Evolutionary conservation across 2,888 invertebrate species (phyloP), one percentile per base, ranked within the genome.

Genomic region (Ophion costatus): DNA sequence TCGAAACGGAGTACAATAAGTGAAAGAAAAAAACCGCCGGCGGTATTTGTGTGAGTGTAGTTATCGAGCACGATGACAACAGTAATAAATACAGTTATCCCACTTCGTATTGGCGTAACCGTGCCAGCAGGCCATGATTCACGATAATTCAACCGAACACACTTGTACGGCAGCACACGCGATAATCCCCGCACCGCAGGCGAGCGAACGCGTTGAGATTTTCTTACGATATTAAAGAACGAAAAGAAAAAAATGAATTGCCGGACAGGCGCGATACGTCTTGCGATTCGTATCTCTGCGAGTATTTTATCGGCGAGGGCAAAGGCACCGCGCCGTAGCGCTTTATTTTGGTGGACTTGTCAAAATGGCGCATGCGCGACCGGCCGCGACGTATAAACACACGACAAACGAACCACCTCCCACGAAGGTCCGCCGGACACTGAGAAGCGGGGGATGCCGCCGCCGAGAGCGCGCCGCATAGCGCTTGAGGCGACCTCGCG

Each of bases 91-190:
- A 76, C 64, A 81, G 38, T 64, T 81, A 76, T 76, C 59, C 70
- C 74, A 84, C 82, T 78, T 70, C 24, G 78, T 84, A 84, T 64
- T 75, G 51, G 51, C 84, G 79, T 84, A 82, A 66, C 79, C 84
- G 75, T 79, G 79, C 81, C 84, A 84, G 64, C 84, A 84, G 64
- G 81, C 81, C 84, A 84, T 84, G 82, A 84, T 84, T 84, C 84
- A 84, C 84, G 45, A 76, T 74, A 74, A 64, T 57, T 64, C 66
- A 76, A 42, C 67, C 51, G 20, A 38, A 38, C 61, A 75, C 70
- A 70, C 70, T 75, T 61, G 61, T 74, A 63, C 57, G 29, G 24
- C n/a, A 57, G 67, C 78, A 70, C 81, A 64, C 75, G 24, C 75
- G 24, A 56, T 66, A 56, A 38, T 61, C 57, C 76, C 5, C 59